Evolutionary conservation across 2,113 vertebrate genomes (phyloP), one percentile per base, ranked within the genome.

Genomic region (Hippocampus guttulatus): DNA sequence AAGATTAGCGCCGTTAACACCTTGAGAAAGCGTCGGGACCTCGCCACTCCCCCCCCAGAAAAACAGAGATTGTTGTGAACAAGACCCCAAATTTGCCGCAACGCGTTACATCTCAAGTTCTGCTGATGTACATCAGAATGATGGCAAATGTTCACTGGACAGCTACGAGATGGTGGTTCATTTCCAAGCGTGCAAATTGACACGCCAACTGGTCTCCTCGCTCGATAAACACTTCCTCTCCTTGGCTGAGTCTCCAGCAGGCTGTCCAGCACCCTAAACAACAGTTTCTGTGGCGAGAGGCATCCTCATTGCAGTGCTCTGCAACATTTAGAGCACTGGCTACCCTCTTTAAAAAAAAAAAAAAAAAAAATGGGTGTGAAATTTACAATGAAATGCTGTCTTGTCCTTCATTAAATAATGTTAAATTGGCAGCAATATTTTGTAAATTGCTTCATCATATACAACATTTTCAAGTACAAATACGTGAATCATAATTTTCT

Each of bases 241-340:
- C 8, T 67, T 72, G 64, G 69, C 79, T 63, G 52, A 72, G 72
- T 70, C 71, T 78, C 67, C 55, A 63, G 43, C 75, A 73, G 75
- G 67, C 79, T 77, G 78, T 76, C 69, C 74, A 21, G 62, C 67
- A 65, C 71, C 62, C 11, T 14, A 78, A 81, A 76, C 72, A 77
- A 82, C 75, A 81, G 70, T 30, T 75, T 73, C 67, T 72, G 68
- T 74, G 63, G 80, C 84, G 75, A 72, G n/a, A 80, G 83, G 71
- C 69, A 73, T 68, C 43, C 33, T 72, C 77, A 64, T 74, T 73
- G 68, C 79, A 67, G 72, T 61, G 69, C 76, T 71, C 43, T 85
- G 74, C 74, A 80, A 76, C 81, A 80, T 82, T 70, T 84, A 81
- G 78, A 78, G 70, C 62, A 58, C 73, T 75, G 75, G 67, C 69